These are phyloP conservation scores for Chelonoidis abingdonii DNA, from an alignment of 2,113 vertebrate genomes.

Conservation along the genomic window DNA sequence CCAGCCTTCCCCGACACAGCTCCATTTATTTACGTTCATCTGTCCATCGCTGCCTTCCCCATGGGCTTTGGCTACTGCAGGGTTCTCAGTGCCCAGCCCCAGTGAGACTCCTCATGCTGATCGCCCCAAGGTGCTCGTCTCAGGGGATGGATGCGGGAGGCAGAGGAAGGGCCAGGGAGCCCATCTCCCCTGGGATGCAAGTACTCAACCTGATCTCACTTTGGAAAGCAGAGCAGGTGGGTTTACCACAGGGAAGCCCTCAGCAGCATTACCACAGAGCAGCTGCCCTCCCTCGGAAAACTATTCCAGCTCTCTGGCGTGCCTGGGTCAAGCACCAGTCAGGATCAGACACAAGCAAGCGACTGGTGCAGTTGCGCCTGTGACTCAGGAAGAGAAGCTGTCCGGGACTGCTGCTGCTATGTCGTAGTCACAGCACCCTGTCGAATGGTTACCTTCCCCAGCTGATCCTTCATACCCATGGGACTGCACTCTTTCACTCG, in stretches of 20 bases:
- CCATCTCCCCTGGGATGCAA: neutral
- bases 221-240: too few relatives aligned
- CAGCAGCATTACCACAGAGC: rapidly evolving
- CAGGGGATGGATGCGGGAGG: rapidly evolving
- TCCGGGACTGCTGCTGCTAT: neutral
- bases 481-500: neutral
- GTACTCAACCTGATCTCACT: neutral
- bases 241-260: rapidly evolving
- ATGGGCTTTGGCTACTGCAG: neutral
- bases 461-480: neutral
- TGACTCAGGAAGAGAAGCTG: neutral
- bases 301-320: neutral
- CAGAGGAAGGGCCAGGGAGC: neutral
- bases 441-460: neutral
- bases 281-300: rapidly evolving
- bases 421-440: neutral
- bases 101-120: neutral
- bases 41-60: neutral
- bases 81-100: neutral
- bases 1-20: rapidly evolving
- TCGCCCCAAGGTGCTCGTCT: neutral
- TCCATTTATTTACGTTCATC: neutral
- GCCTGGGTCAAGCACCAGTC: neutral
- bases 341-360: neutral
- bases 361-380: neutral